These are phyloP conservation scores for Gavia stellata DNA, from an alignment of 2,113 vertebrate genomes.

Conservation along the genomic window DNA sequence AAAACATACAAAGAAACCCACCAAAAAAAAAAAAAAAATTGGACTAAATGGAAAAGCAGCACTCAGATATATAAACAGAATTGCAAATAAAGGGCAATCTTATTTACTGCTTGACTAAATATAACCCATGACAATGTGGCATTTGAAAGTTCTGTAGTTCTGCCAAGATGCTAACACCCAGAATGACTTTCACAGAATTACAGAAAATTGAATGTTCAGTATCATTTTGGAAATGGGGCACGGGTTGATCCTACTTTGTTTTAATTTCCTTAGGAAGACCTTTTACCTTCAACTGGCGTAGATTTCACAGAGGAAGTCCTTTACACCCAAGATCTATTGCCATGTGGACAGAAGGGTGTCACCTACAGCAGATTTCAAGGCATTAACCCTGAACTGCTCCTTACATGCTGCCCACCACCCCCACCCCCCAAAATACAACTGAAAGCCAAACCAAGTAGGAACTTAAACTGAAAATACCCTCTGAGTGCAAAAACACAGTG, in stretches of 20 bases:
- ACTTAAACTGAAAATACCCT: not conserved
- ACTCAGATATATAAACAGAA: not conserved
- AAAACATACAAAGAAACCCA: not conserved
- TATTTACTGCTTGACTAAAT: not conserved
- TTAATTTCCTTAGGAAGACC: not conserved
- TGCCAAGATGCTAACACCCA: constrained; percentile 2
- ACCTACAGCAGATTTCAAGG: not conserved
- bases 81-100: not conserved
- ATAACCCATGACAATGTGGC: not conserved
- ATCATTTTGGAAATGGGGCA: not conserved
- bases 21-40: not conserved
- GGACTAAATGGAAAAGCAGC: not conserved
- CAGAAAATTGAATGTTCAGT: not conserved
- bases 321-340: not conserved
- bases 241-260: not conserved
- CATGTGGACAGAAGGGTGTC: not conserved
- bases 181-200: not conserved
- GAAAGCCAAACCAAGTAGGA: not conserved
- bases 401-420: accelerated
- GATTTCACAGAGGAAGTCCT: not conserved
- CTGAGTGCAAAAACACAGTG: not conserved
- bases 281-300: not conserved
- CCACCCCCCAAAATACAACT: not conserved
- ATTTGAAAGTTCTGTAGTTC: not conserved
- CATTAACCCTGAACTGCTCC: not conserved